Percentiles rank a stretch among this genome's conserved stretches.
Evolutionary conservation across 2,888 invertebrate species (phyloP).

Genomic region (Junonia oenone): DNA sequence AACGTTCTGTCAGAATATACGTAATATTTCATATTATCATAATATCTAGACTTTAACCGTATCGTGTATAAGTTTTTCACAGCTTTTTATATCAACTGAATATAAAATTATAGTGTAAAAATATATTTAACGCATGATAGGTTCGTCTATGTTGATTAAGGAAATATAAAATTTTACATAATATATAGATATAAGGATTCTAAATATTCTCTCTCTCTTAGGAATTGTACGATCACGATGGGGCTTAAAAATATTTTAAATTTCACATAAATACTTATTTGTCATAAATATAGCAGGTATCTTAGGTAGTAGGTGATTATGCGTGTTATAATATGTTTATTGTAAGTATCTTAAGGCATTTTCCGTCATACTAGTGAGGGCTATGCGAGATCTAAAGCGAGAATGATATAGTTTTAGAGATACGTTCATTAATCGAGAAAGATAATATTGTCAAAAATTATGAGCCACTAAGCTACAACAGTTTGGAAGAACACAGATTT

Average conservation of each 20-base stretch:
- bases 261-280: conserved; percentile 7
- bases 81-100: conserved; percentile 36
- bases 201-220: conserved; percentile 66
- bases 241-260: conserved; percentile 10
- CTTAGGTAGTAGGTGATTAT: conserved; percentile 4
- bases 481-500: conserved; percentile 71
- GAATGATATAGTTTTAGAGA: conserved; percentile 12
- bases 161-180: conserved; percentile 22
- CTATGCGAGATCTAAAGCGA: conserved; percentile 4
- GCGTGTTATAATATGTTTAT: conserved; percentile 3
- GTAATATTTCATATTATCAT: conserved; percentile 29
- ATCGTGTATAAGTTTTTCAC: conserved; percentile 29
- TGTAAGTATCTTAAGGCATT: conserved; percentile 2
- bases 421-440: conserved; percentile 21
- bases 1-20: conserved; percentile 46
- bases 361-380: conserved; percentile 1
- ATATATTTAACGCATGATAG: conserved; percentile 51
- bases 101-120: conserved; percentile 57
- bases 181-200: conserved; percentile 39
- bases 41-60: conserved; percentile 39
- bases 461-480: conserved; percentile 55
- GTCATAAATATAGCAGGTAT: conserved; percentile 8
- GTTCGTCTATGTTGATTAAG: conserved; percentile 32
- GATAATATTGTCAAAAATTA: conserved; percentile 63
- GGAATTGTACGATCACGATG: conserved; percentile 48